Conservation (phyloP, 2,113 vertebrate species). For the Excalfactoria chinensis region DNA sequence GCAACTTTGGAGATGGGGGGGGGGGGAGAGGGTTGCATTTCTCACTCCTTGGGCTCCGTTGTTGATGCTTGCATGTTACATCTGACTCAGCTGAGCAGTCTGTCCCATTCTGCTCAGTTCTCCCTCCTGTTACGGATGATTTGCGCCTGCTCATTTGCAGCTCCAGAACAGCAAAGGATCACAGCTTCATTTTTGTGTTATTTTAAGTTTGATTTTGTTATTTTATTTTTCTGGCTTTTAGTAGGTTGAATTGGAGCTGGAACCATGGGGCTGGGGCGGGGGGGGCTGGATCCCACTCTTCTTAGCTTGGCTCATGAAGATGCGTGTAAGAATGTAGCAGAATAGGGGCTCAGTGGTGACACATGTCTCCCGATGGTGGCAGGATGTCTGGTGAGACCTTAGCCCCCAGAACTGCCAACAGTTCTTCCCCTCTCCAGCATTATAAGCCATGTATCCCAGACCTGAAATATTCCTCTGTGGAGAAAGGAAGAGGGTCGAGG, state of each 20-base stretch:
- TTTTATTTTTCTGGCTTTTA: neutral
- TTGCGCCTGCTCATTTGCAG: fast-evolving
- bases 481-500: no score
- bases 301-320: neutral
- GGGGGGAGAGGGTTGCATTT: no score
- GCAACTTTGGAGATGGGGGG: no score
- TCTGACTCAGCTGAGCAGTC: neutral
- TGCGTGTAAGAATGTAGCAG: neutral
- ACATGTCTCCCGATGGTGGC: neutral
- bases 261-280: neutral
- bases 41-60: no score
- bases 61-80: no score
- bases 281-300: neutral
- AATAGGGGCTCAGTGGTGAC: neutral
- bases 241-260: neutral
- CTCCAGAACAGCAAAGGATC: neutral
- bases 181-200: neutral
- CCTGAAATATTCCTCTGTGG: no score
- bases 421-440: neutral
- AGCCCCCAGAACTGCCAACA: neutral
- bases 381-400: neutral
- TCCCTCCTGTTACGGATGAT: fast-evolving
- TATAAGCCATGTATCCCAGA: neutral
- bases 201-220: no score
- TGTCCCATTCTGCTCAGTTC: fast-evolving